Percentiles rank a stretch among this genome's conserved stretches.
phyloP scores from a whole-genome alignment of 2,797 vertebrate species.

The Chelon labrosus region DNA sequence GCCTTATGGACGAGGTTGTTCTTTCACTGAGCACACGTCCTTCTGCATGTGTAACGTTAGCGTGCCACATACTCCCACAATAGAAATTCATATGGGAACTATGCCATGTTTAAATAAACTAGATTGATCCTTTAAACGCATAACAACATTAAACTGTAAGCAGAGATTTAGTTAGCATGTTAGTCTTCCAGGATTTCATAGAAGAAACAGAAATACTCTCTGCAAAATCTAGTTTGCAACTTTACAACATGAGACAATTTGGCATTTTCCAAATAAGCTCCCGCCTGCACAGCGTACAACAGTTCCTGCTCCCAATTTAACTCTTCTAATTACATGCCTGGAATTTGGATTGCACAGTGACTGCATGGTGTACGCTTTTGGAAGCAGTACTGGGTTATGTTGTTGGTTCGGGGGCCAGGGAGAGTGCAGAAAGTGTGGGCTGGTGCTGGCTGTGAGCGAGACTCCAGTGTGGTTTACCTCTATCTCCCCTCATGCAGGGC shows the following conservation, averaged over 20 bases:
- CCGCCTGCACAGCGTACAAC: constrained; percentile 21
- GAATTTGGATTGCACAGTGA: constrained; percentile 56
- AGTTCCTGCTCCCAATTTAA: constrained; percentile 57
- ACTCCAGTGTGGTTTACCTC: constrained; percentile 63
- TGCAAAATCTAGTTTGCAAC: constrained; percentile 47
- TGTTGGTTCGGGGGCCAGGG: constrained; percentile 41
- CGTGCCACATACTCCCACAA: not conserved
- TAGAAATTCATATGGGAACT: not conserved
- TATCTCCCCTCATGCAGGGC: constrained; percentile 71
- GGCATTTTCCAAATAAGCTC: constrained; percentile 52
- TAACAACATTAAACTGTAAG: constrained; percentile 6
- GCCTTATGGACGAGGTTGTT: too few species aligned
- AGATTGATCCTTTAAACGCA: constrained; percentile 17
- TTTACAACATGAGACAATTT: constrained; percentile 49
- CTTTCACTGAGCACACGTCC: too few species aligned
- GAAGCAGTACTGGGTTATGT: constrained; percentile 35
- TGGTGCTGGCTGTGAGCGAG: constrained; percentile 52
- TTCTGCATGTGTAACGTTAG: not conserved
- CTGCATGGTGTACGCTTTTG: constrained; percentile 48
- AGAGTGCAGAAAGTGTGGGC: constrained; percentile 40
- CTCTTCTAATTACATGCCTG: constrained; percentile 68
- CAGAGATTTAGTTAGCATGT: constrained; percentile 4
- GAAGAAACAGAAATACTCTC: constrained; percentile 18
- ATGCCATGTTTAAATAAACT: constrained; percentile 10
- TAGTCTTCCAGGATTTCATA: constrained; percentile 35